These are phyloP conservation scores for Martes flavigula DNA, from an alignment of 2,797 vertebrate species.

Conservation along the genomic window DNA sequence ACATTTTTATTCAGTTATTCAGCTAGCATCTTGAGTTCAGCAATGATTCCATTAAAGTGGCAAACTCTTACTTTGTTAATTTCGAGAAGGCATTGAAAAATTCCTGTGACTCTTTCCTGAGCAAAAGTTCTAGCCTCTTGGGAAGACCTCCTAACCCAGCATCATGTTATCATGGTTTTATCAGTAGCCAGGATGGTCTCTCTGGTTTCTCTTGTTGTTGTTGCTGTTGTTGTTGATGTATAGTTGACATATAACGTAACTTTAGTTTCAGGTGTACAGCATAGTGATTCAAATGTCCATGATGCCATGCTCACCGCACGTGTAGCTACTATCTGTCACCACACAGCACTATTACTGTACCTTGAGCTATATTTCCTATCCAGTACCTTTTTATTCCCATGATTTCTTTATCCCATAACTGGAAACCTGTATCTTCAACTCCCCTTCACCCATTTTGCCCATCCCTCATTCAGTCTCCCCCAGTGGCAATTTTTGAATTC, in stretches of 20 bases:
- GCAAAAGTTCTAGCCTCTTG: not conserved
- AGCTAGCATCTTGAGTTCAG: not conserved
- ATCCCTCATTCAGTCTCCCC: not conserved
- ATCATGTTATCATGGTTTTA: not conserved
- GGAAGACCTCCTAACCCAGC: not conserved
- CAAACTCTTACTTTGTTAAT: not conserved
- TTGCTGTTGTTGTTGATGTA: not conserved
- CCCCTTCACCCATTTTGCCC: not conserved
- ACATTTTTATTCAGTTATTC: not conserved
- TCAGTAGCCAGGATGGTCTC: not conserved
- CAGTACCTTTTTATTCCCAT: not conserved
- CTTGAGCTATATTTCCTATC: not conserved
- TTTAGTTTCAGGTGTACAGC: not conserved
- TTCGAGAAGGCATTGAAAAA: not conserved
- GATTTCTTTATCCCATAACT: not conserved
- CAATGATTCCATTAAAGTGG: not conserved
- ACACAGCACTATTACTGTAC: not conserved
- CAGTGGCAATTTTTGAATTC: not conserved
- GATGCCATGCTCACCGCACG: not conserved
- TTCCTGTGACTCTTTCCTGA: not conserved
- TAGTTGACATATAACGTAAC: not conserved
- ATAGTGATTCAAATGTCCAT: not conserved
- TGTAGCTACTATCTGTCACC: not conserved
- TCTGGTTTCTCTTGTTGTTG: not conserved
- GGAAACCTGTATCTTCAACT: not conserved